Evolutionary conservation across 2,888 invertebrate species (phyloP).

Genomic region (Drosophila ustulata): DNA sequence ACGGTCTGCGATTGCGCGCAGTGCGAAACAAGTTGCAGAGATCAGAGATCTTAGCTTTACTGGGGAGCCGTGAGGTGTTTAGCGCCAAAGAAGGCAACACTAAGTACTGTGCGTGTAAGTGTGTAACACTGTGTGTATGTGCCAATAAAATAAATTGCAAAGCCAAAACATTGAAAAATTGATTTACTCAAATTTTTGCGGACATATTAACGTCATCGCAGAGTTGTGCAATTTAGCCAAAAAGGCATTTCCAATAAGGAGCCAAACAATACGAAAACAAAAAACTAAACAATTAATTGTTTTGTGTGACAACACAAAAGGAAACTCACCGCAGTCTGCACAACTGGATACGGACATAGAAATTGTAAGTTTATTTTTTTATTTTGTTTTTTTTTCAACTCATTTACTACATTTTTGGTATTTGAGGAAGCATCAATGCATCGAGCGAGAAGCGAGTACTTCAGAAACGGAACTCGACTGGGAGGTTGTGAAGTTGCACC

Average conservation of each 20-base stretch:
- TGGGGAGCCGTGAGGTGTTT: conserved; percentile 30
- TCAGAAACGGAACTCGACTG: conserved; percentile 44
- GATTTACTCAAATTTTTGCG: conserved; percentile 31
- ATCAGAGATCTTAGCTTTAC: conserved; percentile 26
- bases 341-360: conserved; percentile 29
- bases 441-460: not conserved
- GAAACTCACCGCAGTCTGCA: conserved; percentile 45
- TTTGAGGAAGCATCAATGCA: conserved; percentile 57
- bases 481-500: conserved; percentile 13
- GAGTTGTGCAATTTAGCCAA: conserved; percentile 61
- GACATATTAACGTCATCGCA: conserved; percentile 40
- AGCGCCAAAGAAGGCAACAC: conserved; percentile 31
- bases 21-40: conserved; percentile 56
- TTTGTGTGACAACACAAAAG: conserved; percentile 53
- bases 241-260: conserved; percentile 58
- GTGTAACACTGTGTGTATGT: conserved; percentile 45
- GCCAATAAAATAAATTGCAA: conserved; percentile 13
- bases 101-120: conserved; percentile 48
- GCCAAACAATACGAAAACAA: conserved; percentile 37
- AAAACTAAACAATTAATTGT: conserved; percentile 26
- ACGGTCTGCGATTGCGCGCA: conserved; percentile 81
- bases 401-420: conserved; percentile 41
- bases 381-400: conserved; percentile 15
- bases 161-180: conserved; percentile 25
- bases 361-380: conserved; percentile 56